Percentiles rank a stretch among this genome's conserved stretches.
phyloP scores from a whole-genome alignment of 2,797 vertebrate species.

The Antennarius maculatus region DNA sequence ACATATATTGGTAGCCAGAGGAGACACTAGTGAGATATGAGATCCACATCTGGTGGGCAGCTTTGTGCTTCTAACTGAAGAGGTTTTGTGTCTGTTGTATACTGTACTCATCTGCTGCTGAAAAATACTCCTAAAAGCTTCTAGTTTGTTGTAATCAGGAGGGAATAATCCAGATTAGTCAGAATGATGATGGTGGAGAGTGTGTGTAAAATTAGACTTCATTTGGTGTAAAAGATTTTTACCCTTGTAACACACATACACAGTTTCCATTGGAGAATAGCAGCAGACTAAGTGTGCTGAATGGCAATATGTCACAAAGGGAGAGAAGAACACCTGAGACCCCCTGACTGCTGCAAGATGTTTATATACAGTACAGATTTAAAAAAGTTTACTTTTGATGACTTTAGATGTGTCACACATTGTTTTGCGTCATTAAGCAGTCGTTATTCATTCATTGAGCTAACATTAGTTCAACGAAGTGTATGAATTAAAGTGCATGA shows the following conservation, averaged over 20 bases:
- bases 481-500: too few species aligned
- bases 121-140: conserved; percentile 34
- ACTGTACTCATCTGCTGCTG: conserved; percentile 35
- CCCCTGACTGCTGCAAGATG: too few species aligned
- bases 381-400: too few species aligned
- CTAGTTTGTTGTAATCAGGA: conserved; percentile 8
- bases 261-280: neutral
- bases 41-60: conserved; percentile 58
- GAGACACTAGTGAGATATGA: conserved; percentile 52
- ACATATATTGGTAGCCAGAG: conserved; percentile 41
- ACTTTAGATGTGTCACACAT: too few species aligned
- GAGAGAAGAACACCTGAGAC: too few species aligned
- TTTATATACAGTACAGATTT: too few species aligned
- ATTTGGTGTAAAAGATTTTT: neutral
- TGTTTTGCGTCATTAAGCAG: too few species aligned
- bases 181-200: neutral
- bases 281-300: too few species aligned
- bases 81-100: conserved; percentile 42
- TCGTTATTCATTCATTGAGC: too few species aligned
- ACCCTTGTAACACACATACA: neutral
- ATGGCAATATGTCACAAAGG: too few species aligned
- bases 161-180: neutral
- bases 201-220: neutral
- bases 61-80: conserved; percentile 41
- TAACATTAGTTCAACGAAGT: too few species aligned